Base-by-base conservation (phyloP, 53 echinoderm and acorn worm species). In the Luidia sarsii region DNA sequence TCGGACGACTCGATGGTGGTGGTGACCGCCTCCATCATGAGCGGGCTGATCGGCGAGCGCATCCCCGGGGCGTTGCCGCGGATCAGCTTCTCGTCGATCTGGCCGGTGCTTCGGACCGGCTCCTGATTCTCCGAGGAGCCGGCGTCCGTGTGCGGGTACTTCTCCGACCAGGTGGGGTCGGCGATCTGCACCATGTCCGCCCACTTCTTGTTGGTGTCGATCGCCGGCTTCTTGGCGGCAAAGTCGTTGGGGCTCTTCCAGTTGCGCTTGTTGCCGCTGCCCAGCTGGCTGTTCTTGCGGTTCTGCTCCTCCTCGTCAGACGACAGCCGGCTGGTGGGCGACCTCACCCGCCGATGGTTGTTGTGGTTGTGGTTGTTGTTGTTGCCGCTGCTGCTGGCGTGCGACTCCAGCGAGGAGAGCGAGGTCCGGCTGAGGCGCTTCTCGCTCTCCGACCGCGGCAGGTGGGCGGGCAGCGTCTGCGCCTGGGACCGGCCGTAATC, bases 211-310 rank as follows among this genome's bases (percentile, higher is more conserved):
- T 84, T 70, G 13, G 45, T 41, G 9, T 66, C 53, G 39, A 33
- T 74, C 19, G 35, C 54, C 13, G 65, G 64, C 13, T 51, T 69
- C 33, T 52, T 68, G 21, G 50, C 49, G 22, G 80, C 73, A 65
- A 85, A 81, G 31, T 94, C 94, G 53, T 82, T 85, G 18, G 88
- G 94, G 64, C 82, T 94, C 68, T 88, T 87, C 94, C 94, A 88
- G 24, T 84, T 82, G 45, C 94, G 85, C 18, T 82, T 70, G 48
- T 65, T 81, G 52, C 53, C 73, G n/a, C 77, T 83, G 18, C 85
- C 87, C 20, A 75, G 41, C 33, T 80, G 33, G 48, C 50, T 81
- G 48, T 82, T 82, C 64, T 52, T 85, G 61, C 62, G 82, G 79
- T 82, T 84, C 19, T 63, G 48, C 20, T 84, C 84, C 37, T 57